Evolutionary conservation across 2,797 vertebrate genomes (phyloP), one percentile per base, ranked within the genome.

Genomic region (Glossophaga mutica): DNA sequence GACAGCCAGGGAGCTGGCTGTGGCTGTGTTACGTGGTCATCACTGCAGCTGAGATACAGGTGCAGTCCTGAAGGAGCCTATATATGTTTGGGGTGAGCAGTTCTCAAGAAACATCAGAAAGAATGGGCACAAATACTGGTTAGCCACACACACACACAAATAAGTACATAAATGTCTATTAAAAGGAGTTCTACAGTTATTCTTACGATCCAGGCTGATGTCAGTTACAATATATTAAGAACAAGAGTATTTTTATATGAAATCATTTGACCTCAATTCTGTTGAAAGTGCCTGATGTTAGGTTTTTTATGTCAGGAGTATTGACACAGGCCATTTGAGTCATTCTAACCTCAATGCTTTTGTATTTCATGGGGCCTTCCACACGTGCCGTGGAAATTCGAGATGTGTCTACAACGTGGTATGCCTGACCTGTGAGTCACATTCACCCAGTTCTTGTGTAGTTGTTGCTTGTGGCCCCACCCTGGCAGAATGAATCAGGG

Each of bases 231-330:
- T 92, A 91, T 86, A 34, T 84, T 48, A 12, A 22, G 39, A 78
- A 32, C 81, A 67, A 96, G n/a, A 70, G 26, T 68, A 55, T 90
- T 84, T 55, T 92, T 62, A 6, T 9, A 44, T 73, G 87, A 94
- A 94, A 87, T 84, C 9, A 67, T 46, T 52, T 68, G 19, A 95
- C 29, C n/a, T 15, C 57, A 68, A n/a, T 96, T 87, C 79, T 95
- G 16, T 48, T n/a, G 26, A 39, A 83, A 87, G 59, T 44, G n/a
- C 29, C 62, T 87, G 85, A 39, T 73, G 24, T 79, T 85, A 70
- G 26, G 42, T 48, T 88, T 90, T 86, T 62, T 15, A 70, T 42
- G 57, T 79, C 46, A 48, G 55, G 50, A 70, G 24, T 39, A 65
- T 57, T 74, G 32, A 84, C 39, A 37, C 2, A 55, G 52, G 19